Evolutionary conservation across 2,113 vertebrate species (phyloP).

Genomic region (Ovis canadensis): DNA sequence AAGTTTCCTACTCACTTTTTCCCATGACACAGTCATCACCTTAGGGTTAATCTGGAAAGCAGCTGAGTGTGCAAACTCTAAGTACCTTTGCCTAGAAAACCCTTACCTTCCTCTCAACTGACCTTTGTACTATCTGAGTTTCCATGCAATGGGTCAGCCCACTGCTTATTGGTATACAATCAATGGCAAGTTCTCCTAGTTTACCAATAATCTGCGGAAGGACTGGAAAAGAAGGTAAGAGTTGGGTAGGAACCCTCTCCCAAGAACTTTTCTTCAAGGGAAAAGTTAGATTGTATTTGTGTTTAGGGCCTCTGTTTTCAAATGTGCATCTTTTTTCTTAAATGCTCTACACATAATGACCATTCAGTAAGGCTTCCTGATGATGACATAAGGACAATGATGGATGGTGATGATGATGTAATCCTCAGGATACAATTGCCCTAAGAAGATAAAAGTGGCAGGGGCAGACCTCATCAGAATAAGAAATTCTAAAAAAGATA

Average conservation of each 20-base stretch:
- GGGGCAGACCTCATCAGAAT: background rate
- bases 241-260: background rate
- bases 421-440: background rate
- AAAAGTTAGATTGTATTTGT: background rate
- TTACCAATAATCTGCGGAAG: background rate
- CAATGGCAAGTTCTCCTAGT: background rate
- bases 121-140: background rate
- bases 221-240: background rate
- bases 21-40: background rate
- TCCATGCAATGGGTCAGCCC: background rate
- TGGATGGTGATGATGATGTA: background rate
- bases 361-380: background rate
- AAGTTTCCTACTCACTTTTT: background rate
- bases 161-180: background rate
- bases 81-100: background rate
- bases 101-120: background rate
- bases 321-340: background rate
- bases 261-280: background rate
- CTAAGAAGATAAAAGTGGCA: background rate
- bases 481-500: background rate
- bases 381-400: background rate
- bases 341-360: background rate
- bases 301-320: background rate
- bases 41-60: background rate
- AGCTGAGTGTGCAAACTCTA: background rate